Conservation (phyloP, 2,888 invertebrate genomes). For the Pegoplata infirma region DNA sequence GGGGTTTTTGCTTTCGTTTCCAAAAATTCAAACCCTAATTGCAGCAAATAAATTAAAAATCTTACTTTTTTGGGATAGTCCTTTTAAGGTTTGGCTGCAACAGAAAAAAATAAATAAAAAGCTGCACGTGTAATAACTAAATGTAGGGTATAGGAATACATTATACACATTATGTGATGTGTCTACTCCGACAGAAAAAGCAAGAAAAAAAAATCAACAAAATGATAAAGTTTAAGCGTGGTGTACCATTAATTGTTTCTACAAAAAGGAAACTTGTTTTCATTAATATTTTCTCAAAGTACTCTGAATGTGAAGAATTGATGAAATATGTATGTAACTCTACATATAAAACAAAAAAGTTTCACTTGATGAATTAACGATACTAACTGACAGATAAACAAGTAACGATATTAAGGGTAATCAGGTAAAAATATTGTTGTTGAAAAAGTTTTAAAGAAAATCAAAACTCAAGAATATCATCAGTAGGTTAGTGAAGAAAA, state of each 20-base stretch:
- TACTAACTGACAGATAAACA: slow-evolving; percentile 27
- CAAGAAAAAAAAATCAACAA: slow-evolving; percentile 7
- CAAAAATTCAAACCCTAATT: slow-evolving; percentile 11
- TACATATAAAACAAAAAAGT: slow-evolving; percentile 47
- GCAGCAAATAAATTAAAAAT: not conserved
- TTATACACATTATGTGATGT: slow-evolving; percentile 20
- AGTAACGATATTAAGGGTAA: no score
- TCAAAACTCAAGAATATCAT: no score
- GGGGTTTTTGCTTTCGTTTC: no score
- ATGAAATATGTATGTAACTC: no score
- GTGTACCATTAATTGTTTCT: slow-evolving; percentile 16
- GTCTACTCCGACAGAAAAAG: not conserved
- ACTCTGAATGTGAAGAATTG: slow-evolving; percentile 32
- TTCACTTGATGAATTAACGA: slow-evolving; percentile 43
- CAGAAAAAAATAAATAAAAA: slow-evolving; percentile 27
- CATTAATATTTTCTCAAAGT: slow-evolving; percentile 7
- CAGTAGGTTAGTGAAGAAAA: no score
- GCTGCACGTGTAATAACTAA: slow-evolving; percentile 31
- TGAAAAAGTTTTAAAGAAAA: no score
- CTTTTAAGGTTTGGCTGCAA: slow-evolving; percentile 28
- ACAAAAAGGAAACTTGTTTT: slow-evolving; percentile 41
- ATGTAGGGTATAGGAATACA: slow-evolving; percentile 47
- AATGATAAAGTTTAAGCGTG: not conserved
- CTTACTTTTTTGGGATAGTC: slow-evolving; percentile 16
- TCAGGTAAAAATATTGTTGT: no score